Evolutionary conservation across 1,140 invertebrate species (phyloP).

Genomic region (Eufriesea mexicana): DNA sequence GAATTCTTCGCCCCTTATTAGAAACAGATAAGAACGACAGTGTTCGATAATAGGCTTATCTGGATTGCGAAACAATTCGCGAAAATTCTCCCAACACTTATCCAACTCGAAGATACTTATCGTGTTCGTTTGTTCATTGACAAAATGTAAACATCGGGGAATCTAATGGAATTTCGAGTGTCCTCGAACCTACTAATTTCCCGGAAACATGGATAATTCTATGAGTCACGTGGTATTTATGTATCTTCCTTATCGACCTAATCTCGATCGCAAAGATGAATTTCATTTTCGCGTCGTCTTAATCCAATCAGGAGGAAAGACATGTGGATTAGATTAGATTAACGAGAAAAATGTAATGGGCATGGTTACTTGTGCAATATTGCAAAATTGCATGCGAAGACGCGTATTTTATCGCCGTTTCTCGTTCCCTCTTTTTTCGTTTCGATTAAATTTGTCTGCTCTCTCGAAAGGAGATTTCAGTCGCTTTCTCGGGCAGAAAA

Average conservation of each 20-base stretch:
- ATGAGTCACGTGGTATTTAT: background rate
- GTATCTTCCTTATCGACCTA: background rate
- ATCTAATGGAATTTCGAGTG: slow-evolving; percentile 2
- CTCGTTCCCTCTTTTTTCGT: too few relatives aligned
- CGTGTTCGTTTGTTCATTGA: background rate
- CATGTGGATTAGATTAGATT: too few relatives aligned
- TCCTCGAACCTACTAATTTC: background rate
- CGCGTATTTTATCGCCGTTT: too few relatives aligned
- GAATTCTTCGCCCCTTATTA: background rate
- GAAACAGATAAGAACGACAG: background rate
- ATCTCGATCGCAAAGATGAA: background rate
- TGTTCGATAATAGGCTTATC: background rate
- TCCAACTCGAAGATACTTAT: background rate
- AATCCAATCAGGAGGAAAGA: background rate
- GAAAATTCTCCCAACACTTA: slow-evolving; percentile 15
- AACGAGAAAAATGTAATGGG: too few relatives aligned
- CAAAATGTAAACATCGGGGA: background rate
- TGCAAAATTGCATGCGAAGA: too few relatives aligned
- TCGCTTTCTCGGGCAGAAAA: too few relatives aligned
- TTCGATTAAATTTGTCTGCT: too few relatives aligned
- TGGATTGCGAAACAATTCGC: background rate
- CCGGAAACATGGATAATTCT: background rate
- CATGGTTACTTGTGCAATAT: too few relatives aligned
- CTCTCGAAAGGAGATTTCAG: too few relatives aligned
- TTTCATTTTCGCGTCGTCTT: background rate